phyloP scores from a whole-genome alignment of 1,140 invertebrate species.

The Sminthurides bifidus region DNA sequence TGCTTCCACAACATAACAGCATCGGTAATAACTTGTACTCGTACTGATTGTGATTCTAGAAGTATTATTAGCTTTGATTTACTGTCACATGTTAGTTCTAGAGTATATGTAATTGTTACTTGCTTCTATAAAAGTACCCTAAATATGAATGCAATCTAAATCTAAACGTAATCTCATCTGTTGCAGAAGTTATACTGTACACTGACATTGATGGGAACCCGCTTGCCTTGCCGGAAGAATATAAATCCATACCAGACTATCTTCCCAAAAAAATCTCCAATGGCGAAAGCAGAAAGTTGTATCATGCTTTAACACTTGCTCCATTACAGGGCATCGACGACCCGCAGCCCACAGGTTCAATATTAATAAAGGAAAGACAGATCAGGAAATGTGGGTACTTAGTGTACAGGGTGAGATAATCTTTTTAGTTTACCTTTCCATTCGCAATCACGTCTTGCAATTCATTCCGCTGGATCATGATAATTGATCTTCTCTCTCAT shows the following conservation, averaged over 20 bases:
- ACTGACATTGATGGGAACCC: conserved; percentile 3
- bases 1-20: conserved; percentile 46
- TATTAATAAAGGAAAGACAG: conserved; percentile 43
- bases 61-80: conserved; percentile 16
- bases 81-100: conserved; percentile 29
- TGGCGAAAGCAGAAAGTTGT: no score
- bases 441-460: no score
- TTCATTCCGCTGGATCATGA: no score
- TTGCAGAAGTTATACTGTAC: conserved; percentile 22
- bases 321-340: conserved; percentile 35
- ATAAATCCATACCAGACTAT: conserved; percentile 19
- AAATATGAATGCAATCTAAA: background rate
- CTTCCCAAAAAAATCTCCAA: no score
- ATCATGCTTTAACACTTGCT: conserved; percentile 9
- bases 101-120: background rate
- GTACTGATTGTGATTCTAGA: conserved; percentile 34
- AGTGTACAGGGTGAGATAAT: conserved; percentile 45
- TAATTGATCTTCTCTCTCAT: no score
- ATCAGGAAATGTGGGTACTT: conserved; percentile 45
- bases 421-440: background rate
- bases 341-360: conserved; percentile 37
- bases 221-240: conserved; percentile 14
- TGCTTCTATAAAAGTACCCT: background rate
- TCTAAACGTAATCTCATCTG: background rate
- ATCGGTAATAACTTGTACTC: conserved; percentile 34